Conservation (phyloP, 1,140 invertebrate genomes). For the Globodera ellingtonae region DNA sequence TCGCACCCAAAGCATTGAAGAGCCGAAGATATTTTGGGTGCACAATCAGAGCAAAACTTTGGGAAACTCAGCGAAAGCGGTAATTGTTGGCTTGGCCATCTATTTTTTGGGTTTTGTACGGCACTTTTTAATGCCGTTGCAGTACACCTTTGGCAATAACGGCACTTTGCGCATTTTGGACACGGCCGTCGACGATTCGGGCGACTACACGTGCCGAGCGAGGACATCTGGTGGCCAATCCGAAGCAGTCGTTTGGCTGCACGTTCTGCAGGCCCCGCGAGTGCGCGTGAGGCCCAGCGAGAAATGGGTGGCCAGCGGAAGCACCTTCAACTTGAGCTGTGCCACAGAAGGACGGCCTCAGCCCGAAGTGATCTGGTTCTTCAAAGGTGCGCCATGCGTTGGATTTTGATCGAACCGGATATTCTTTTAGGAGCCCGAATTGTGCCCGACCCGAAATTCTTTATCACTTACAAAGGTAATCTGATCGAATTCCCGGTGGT, state of each 20-base stretch:
- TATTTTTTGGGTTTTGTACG: neutral
- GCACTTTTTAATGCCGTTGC: constrained; percentile 11
- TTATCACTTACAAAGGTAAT: constrained; percentile 57
- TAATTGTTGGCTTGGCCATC: constrained; percentile 11
- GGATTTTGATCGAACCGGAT: neutral
- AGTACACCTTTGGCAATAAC: constrained; percentile 57
- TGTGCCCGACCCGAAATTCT: constrained; percentile 48
- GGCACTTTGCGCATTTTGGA: constrained; percentile 59
- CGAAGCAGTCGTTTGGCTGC: constrained; percentile 47
- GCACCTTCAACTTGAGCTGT: constrained; percentile 52
- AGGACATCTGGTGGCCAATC: constrained; percentile 55
- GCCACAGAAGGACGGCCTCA: constrained; percentile 45
- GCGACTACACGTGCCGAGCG: constrained; percentile 50
- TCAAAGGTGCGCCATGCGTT: constrained; percentile 30
- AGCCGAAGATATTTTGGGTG: constrained; percentile 68
- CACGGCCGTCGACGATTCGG: constrained; percentile 45
- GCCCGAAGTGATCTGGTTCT: constrained; percentile 59
- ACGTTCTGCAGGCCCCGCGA: constrained; percentile 44
- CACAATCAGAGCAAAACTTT: constrained; percentile 47
- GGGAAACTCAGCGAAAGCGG: constrained; percentile 48
- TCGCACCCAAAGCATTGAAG: constrained; percentile 67
- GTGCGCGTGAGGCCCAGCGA: constrained; percentile 48
- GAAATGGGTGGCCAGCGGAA: constrained; percentile 44
- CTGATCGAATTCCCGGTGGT: neutral
- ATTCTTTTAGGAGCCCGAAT: constrained; percentile 32